A percentile compares a stretch with the other conserved stretches of the same genome.
Evolutionary conservation across 2,113 vertebrate genomes (phyloP).

Genomic region (Elephas maximus): DNA sequence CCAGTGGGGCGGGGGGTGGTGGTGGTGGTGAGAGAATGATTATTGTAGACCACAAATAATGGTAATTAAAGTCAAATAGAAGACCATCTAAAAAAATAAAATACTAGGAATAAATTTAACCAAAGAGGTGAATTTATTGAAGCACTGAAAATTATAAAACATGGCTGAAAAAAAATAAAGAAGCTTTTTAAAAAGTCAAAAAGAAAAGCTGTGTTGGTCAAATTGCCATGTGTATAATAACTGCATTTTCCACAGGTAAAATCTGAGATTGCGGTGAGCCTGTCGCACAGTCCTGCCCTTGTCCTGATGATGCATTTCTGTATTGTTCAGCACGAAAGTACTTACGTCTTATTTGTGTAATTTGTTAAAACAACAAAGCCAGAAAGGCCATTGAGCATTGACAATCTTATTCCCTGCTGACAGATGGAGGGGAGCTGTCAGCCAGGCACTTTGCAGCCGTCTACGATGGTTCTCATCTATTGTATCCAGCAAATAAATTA

Average conservation of each 20-base stretch:
- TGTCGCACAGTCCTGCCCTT: fast-evolving
- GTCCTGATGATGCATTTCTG: fast-evolving
- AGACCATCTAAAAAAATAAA: background rate
- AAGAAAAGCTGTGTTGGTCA: fast-evolving
- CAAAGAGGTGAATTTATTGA: background rate
- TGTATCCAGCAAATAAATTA: background rate
- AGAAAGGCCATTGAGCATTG: fast-evolving
- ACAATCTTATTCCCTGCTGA: background rate
- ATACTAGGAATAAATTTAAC: background rate
- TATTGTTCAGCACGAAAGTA: fast-evolving
- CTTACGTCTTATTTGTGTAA: fast-evolving
- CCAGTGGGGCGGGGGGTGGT: too few species aligned
- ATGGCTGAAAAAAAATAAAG: background rate
- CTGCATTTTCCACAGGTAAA: fast-evolving
- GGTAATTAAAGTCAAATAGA: background rate
- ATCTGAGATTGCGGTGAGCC: fast-evolving
- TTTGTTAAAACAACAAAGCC: background rate
- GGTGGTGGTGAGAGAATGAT: fast-evolving
- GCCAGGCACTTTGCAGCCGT: too few species aligned
- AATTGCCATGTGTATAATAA: fast-evolving
- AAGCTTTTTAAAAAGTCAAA: background rate
- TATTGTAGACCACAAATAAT: fast-evolving
- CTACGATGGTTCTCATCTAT: fast-evolving
- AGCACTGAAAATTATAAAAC: background rate
- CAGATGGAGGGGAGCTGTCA: background rate